Conservation (phyloP, 2,888 invertebrate genomes). For the Caenorhabditis panamensis region DNA sequence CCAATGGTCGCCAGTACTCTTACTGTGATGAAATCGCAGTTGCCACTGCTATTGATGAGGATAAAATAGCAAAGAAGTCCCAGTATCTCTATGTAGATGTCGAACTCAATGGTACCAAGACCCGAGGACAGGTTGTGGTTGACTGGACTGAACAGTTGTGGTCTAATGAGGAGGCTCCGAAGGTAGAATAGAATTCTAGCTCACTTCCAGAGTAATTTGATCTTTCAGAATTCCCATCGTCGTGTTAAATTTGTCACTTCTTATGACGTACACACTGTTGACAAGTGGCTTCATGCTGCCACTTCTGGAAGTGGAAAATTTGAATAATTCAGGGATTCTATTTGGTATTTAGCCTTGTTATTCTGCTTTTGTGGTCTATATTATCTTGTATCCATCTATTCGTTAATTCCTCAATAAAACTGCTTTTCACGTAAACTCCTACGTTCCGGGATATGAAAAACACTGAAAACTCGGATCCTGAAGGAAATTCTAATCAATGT, state of each 20-base stretch:
- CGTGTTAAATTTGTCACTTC: slow-evolving; percentile 71
- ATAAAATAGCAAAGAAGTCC: slow-evolving; percentile 38
- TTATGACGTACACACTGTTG: slow-evolving; percentile 71
- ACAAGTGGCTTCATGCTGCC: slow-evolving; percentile 73
- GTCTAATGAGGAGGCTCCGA: slow-evolving; percentile 61
- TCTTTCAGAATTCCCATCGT: slow-evolving; percentile 36
- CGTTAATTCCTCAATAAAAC: too few relatives aligned
- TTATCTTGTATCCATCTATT: too few relatives aligned
- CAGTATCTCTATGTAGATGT: slow-evolving; percentile 50
- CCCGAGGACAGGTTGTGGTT: slow-evolving; percentile 75
- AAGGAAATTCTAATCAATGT: too few relatives aligned
- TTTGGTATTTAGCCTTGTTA: not conserved
- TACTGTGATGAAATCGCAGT: slow-evolving; percentile 81
- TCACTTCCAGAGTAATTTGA: not conserved
- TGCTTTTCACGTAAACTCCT: too few relatives aligned
- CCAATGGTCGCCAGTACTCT: slow-evolving; percentile 68
- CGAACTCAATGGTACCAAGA: slow-evolving; percentile 53
- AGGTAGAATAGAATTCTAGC: slow-evolving; percentile 1
- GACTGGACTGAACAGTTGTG: slow-evolving; percentile 74
- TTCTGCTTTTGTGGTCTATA: not conserved
- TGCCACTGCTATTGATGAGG: slow-evolving; percentile 79
- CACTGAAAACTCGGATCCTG: too few relatives aligned
- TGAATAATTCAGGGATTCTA: slow-evolving; percentile 6
- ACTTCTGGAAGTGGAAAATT: slow-evolving; percentile 52
- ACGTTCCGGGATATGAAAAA: too few relatives aligned